These are phyloP conservation scores for Protonemura montana DNA, from an alignment of 2,888 invertebrate genomes.

Conservation along the genomic window DNA sequence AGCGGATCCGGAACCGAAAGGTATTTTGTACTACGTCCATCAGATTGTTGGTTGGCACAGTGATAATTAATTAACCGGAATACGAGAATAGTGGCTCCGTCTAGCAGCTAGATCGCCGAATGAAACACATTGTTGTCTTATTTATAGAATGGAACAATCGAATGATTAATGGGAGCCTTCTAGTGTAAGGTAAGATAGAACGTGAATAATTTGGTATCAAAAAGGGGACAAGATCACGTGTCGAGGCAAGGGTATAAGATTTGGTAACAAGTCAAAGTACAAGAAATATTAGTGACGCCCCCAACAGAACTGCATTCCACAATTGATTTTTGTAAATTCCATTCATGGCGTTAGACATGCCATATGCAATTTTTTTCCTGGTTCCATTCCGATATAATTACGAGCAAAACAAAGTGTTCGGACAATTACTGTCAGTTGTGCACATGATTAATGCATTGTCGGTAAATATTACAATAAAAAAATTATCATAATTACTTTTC, in stretches of 20 bases:
- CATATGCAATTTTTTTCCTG: neutral
- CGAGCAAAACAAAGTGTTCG: conserved; percentile 2
- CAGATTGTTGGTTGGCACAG: neutral
- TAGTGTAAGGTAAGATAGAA: neutral
- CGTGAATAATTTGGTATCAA: neutral
- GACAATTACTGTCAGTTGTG: conserved; percentile 22
- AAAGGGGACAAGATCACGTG: neutral
- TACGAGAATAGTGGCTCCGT: neutral
- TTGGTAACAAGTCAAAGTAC: neutral
- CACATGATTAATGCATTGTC: conserved; percentile 2
- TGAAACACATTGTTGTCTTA: neutral
- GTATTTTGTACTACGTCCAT: neutral
- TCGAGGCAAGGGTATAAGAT: neutral
- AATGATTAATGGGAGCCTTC: neutral
- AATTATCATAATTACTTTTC: conserved; percentile 18
- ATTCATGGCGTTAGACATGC: neutral
- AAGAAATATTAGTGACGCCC: no score
- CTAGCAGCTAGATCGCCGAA: neutral
- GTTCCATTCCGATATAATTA: neutral
- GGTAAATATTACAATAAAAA: neutral
- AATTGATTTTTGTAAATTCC: no score
- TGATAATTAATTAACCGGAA: neutral
- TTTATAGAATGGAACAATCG: neutral
- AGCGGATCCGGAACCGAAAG: neutral
- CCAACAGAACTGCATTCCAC: neutral